Percentiles rank a stretch among this genome's conserved stretches.
phyloP scores from a whole-genome alignment of 1,140 invertebrate genomes.

The Drosophila miranda region DNA sequence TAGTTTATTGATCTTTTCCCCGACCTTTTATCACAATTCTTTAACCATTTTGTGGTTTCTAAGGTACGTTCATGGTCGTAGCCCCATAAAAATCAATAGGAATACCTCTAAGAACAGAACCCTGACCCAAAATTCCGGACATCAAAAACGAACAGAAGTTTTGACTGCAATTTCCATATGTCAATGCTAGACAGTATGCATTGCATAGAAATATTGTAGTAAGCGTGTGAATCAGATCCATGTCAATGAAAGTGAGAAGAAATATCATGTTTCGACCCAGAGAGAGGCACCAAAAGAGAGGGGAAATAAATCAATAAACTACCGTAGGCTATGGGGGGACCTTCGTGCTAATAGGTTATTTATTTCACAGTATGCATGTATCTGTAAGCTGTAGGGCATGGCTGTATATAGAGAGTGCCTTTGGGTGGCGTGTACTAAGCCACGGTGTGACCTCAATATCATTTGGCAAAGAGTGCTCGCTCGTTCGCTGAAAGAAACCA shows the following conservation, averaged over 20 bases:
- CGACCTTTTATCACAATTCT: no score
- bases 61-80: background rate
- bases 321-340: constrained; percentile 29
- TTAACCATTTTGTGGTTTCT: background rate
- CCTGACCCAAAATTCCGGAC: constrained; percentile 23
- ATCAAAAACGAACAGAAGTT: constrained; percentile 3
- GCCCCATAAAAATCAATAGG: constrained; percentile 31
- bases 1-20: no score
- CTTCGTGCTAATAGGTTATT: constrained; percentile 79
- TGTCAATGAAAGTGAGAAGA: constrained; percentile 72
- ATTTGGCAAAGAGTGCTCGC: constrained; percentile 45
- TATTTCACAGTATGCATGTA: constrained; percentile 58
- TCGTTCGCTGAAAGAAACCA: constrained; percentile 44
- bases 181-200: constrained; percentile 48
- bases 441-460: constrained; percentile 67
- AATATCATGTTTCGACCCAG: constrained; percentile 26
- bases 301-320: constrained; percentile 69
- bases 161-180: constrained; percentile 24
- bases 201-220: background rate
- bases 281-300: constrained; percentile 9
- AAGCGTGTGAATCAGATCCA: constrained; percentile 39
- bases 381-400: constrained; percentile 17
- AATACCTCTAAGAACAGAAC: constrained; percentile 3
- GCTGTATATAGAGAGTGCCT: constrained; percentile 35
- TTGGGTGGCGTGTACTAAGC: constrained; percentile 64